Evolutionary conservation across 2,113 vertebrate species (phyloP).

Genomic region (Mustela nigripes): DNA sequence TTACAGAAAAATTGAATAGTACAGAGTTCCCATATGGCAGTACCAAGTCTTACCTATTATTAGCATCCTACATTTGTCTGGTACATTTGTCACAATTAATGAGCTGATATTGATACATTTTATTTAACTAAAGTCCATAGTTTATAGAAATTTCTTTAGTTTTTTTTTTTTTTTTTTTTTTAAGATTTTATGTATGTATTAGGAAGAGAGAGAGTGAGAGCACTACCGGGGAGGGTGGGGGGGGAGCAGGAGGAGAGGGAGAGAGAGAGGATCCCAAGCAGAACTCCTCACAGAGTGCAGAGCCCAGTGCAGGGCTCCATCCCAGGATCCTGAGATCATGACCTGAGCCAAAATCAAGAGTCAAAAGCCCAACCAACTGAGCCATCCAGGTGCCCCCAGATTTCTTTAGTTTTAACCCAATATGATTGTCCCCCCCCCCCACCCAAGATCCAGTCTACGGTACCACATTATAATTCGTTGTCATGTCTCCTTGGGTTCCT

Average conservation of each 20-base stretch:
- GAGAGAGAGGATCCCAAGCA: no score
- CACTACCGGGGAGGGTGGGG: background rate
- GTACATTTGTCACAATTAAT: background rate
- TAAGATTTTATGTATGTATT: background rate
- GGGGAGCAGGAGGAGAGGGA: background rate
- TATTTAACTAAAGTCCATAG: background rate
- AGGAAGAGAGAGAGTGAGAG: background rate
- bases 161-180: background rate
- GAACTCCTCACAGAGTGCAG: background rate
- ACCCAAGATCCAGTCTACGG: background rate
- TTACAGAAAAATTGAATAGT: constrained; percentile 9
- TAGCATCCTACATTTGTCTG: background rate
- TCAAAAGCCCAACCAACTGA: background rate
- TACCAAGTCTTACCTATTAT: background rate
- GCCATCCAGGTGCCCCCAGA: background rate
- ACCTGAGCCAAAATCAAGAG: background rate
- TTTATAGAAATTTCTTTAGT: background rate
- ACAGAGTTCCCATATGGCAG: background rate
- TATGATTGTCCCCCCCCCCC: background rate
- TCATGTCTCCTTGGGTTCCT: background rate
- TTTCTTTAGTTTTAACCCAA: constrained; percentile 2
- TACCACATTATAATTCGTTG: background rate
- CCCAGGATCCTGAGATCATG: background rate
- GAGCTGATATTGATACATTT: background rate
- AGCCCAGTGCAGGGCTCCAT: background rate